Evolutionary conservation across 2,113 vertebrate species (phyloP).

Genomic region (Galemys pyrenaicus): DNA sequence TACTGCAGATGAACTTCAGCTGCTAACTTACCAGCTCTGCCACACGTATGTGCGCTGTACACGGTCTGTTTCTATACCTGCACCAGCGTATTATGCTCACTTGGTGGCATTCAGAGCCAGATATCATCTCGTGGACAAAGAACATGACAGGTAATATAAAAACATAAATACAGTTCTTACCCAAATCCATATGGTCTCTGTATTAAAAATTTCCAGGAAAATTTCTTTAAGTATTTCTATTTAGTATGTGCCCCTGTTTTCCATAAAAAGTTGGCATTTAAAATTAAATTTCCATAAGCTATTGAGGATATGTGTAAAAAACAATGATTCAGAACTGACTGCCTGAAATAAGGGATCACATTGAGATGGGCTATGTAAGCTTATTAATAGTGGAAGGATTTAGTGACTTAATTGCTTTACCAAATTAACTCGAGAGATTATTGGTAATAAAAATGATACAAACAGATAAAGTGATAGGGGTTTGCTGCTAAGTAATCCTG

Average conservation of each 20-base stretch:
- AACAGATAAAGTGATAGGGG: slow-evolving; percentile 1
- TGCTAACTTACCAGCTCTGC: slow-evolving; percentile 99
- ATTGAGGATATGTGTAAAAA: background rate
- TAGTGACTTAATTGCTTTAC: slow-evolving; percentile 41
- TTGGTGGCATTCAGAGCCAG: slow-evolving; percentile 98
- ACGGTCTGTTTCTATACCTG: slow-evolving; percentile 98
- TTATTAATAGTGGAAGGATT: background rate
- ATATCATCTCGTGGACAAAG: slow-evolving; percentile 99
- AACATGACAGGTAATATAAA: slow-evolving; percentile 95
- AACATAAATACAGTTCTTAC: background rate
- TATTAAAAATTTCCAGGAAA: slow-evolving; percentile 25
- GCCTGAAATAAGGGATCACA: background rate
- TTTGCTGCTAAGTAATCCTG: slow-evolving; percentile 50
- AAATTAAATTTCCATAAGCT: slow-evolving; percentile 10
- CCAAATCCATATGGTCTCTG: background rate
- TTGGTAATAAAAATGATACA: background rate
- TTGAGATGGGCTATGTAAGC: background rate
- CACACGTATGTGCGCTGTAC: slow-evolving; percentile 99
- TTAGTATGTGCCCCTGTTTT: background rate
- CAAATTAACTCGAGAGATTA: slow-evolving; percentile 28
- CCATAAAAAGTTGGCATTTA: slow-evolving; percentile 13
- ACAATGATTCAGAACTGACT: background rate
- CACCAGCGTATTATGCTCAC: slow-evolving; percentile 98
- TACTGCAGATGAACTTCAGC: slow-evolving; percentile 98
- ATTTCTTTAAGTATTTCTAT: background rate